Evolutionary conservation across 2,888 invertebrate species (phyloP).

Genomic region (Agrotis exclamationis): DNA sequence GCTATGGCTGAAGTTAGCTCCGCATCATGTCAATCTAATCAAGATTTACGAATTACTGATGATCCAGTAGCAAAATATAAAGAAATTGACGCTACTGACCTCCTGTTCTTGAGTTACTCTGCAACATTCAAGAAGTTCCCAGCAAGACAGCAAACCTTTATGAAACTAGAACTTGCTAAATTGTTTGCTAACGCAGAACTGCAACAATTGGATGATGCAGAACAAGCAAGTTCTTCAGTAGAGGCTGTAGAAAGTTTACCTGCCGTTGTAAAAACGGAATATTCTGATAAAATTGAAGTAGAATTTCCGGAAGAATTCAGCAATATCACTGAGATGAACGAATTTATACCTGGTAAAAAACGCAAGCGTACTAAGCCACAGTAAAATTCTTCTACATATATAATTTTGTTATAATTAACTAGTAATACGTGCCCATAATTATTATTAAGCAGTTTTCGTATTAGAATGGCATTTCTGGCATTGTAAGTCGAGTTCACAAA

Average conservation of each 20-base stretch:
- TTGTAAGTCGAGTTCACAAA: neutral
- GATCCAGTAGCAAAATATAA: conserved; percentile 6
- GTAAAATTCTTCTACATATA: conserved; percentile 2
- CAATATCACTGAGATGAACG: conserved; percentile 1
- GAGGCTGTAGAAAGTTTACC: conserved; percentile 7
- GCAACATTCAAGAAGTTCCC: conserved; percentile 66
- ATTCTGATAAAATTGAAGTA: conserved; percentile 1
- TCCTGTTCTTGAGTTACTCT: conserved; percentile 67
- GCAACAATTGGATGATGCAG: conserved; percentile 32
- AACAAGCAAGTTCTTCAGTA: neutral
- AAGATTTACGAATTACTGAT: conserved; percentile 18
- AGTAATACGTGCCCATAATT: neutral
- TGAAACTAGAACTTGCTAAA: conserved; percentile 69
- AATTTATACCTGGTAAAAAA: conserved; percentile 1
- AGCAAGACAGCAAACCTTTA: conserved; percentile 54
- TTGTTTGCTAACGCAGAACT: conserved; percentile 66
- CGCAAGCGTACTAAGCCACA: conserved; percentile 3
- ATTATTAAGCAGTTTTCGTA: neutral
- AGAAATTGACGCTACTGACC: conserved; percentile 62
- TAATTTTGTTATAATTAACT: neutral
- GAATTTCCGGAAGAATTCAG: conserved; percentile 7
- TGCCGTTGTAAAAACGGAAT: conserved; percentile 43
- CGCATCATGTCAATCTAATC: conserved; percentile 13
- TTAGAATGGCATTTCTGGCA: neutral
- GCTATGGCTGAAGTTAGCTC: conserved; percentile 2